phyloP scores from a whole-genome alignment of 2,797 vertebrate genomes.

The Nyctibius grandis region DNA sequence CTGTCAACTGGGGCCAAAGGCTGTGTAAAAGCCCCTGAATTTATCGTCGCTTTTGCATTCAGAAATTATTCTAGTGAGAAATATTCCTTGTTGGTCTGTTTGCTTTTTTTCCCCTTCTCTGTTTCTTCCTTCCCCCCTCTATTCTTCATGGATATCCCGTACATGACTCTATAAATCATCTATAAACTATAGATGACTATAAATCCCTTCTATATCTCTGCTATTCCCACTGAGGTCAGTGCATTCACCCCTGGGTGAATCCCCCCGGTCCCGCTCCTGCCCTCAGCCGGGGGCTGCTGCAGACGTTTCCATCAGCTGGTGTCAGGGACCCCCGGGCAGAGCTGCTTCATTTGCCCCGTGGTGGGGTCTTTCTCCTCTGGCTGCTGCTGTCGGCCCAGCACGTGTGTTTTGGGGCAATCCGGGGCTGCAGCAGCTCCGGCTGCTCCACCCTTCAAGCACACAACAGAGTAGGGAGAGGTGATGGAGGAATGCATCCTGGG shows the following conservation, averaged over 20 bases:
- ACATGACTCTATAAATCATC: no score
- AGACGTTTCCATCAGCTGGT: not conserved
- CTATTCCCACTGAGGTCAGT: not conserved
- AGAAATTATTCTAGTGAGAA: not conserved
- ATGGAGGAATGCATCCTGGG: not conserved
- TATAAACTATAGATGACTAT: no score
- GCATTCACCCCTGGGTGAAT: not conserved
- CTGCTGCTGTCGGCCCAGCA: not conserved
- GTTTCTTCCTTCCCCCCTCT: not conserved
- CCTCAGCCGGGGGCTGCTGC: not conserved
- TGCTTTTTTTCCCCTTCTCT: not conserved
- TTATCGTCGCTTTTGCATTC: not conserved
- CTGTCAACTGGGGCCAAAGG: not conserved
- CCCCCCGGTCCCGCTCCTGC: not conserved
- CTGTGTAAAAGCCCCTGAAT: not conserved
- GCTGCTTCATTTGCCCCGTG: not conserved
- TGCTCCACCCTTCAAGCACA: not conserved
- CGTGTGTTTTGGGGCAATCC: rapidly evolving
- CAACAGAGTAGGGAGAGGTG: not conserved
- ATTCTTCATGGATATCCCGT: no score
- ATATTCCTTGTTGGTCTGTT: not conserved
- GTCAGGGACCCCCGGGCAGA: not conserved
- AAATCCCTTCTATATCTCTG: not conserved
- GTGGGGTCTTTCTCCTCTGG: not conserved
- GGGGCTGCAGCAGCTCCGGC: not conserved